phyloP scores from a whole-genome alignment of 2,113 vertebrate species.

The Montifringilla adamsi region DNA sequence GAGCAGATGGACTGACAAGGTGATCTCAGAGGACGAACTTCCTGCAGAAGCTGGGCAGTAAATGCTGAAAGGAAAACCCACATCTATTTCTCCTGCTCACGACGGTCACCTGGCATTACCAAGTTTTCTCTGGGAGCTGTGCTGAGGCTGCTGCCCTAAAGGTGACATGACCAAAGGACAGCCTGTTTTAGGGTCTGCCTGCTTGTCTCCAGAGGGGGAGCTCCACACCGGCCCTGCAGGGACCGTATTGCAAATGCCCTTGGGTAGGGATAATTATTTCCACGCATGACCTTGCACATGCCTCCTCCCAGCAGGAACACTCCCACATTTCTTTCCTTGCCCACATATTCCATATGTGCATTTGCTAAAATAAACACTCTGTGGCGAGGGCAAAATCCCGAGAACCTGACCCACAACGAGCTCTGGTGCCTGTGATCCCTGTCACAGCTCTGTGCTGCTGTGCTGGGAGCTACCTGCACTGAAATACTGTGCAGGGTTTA shows the following conservation, averaged over 20 bases:
- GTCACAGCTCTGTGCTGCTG: not conserved
- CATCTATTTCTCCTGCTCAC: rapidly evolving
- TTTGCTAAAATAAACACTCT: not conserved
- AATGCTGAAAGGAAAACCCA: not conserved
- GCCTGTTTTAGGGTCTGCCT: not conserved
- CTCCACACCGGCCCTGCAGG: not conserved
- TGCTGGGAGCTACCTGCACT: not conserved
- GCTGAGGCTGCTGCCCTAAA: not conserved
- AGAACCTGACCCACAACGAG: not conserved
- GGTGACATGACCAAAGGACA: not conserved
- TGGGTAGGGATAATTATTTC: not conserved
- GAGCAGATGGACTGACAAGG: not conserved
- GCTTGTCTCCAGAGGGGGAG: not conserved
- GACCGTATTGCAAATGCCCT: not conserved
- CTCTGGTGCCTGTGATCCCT: rapidly evolving
- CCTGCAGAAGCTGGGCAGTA: not conserved
- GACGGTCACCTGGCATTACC: rapidly evolving
- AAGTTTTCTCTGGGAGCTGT: not conserved
- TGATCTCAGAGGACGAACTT: not conserved
- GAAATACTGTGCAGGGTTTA: not conserved
- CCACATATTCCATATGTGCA: not conserved
- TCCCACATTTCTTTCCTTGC: not conserved
- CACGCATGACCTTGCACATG: not conserved
- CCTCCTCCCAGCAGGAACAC: not conserved
- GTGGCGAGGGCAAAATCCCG: rapidly evolving